phyloP scores from a whole-genome alignment of 2,113 vertebrate genomes.

The Rhodinocichla rosea region DNA sequence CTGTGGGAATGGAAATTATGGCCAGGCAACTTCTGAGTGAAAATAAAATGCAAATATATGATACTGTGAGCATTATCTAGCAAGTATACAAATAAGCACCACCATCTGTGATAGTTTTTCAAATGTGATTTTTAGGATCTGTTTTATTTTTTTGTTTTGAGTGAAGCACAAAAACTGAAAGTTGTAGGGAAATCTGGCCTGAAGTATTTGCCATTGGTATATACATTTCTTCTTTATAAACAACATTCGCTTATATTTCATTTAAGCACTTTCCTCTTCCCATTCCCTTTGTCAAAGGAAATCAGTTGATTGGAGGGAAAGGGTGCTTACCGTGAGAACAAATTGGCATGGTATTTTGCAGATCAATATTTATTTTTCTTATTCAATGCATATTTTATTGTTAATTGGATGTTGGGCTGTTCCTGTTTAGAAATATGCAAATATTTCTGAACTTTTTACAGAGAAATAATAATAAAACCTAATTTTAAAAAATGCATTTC shows the following conservation, averaged over 20 bases:
- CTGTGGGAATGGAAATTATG: not conserved
- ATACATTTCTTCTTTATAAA: not conserved
- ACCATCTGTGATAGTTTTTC: conserved; percentile 49
- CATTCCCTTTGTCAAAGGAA: not conserved
- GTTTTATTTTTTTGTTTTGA: conserved; percentile 44
- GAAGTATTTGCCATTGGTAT: not conserved
- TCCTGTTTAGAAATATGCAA: conserved; percentile 9
- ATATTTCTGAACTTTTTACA: conserved; percentile 36
- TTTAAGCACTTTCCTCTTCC: not conserved
- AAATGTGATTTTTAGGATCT: conserved; percentile 35
- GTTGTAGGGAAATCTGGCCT: conserved; percentile 21
- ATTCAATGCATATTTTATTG: conserved; percentile 3
- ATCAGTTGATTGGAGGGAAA: not conserved
- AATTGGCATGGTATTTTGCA: not conserved
- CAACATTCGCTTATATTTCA: not conserved
- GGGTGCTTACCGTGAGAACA: not conserved
- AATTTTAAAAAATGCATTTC: conserved; percentile 23
- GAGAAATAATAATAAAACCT: conserved; percentile 32
- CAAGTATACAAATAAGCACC: conserved; percentile 54
- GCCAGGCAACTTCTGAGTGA: not conserved
- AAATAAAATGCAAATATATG: conserved; percentile 60
- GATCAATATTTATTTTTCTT: conserved; percentile 34
- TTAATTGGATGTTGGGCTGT: not conserved
- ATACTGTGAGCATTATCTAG: conserved; percentile 32
- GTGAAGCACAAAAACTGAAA: conserved; percentile 20